These are phyloP conservation scores for Orius insidiosus DNA, from an alignment of 1,140 invertebrate genomes.

Conservation along the genomic window DNA sequence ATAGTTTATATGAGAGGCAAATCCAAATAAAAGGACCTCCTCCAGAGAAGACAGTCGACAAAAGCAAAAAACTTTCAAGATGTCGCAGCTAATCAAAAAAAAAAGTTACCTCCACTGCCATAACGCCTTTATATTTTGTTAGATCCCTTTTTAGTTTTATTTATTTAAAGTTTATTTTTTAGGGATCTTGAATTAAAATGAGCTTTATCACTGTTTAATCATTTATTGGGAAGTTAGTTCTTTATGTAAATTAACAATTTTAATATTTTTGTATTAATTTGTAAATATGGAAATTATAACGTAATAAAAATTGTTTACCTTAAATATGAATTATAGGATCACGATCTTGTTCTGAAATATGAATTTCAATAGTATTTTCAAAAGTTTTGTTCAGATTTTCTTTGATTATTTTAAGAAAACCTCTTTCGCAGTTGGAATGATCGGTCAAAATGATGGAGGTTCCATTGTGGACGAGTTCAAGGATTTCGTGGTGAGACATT, in stretches of 20 bases:
- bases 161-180: too few species aligned
- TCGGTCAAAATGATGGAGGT: constrained; percentile 75
- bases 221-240: too few species aligned
- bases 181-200: too few species aligned
- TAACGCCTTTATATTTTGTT: too few species aligned
- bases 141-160: too few species aligned
- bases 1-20: constrained; percentile 58
- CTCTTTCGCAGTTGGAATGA: constrained; percentile 89
- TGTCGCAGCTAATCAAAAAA: background rate
- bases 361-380: background rate
- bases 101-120: background rate
- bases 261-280: too few species aligned
- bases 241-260: too few species aligned
- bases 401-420: constrained; percentile 41
- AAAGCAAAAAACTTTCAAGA: constrained; percentile 64
- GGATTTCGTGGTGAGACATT: constrained; percentile 88
- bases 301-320: too few species aligned
- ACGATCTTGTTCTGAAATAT: constrained; percentile 7
- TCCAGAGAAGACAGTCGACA: constrained; percentile 65
- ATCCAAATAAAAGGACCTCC: constrained; percentile 52
- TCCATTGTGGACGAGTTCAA: constrained; percentile 66
- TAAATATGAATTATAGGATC: too few species aligned
- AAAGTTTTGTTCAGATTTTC: background rate
- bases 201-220: too few species aligned
- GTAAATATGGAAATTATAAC: too few species aligned